phyloP scores from a whole-genome alignment of 2,797 vertebrate genomes.

The Diceros bicornis region DNA sequence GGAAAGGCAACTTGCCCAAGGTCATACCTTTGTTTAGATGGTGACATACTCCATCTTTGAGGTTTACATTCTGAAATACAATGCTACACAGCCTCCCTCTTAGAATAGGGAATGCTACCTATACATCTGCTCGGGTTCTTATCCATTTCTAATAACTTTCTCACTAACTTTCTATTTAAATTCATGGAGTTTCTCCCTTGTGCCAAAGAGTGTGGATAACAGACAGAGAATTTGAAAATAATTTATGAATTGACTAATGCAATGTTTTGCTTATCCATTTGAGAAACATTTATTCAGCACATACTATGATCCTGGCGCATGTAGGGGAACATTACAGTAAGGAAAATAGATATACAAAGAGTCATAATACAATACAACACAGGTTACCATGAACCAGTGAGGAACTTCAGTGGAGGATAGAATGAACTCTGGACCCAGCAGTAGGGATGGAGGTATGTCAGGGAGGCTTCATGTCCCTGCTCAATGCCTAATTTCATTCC shows the following conservation, averaged over 20 bases:
- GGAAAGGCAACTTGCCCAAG: background rate
- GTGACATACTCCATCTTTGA: background rate
- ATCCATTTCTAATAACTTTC: background rate
- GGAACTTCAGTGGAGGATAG: background rate
- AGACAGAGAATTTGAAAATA: background rate
- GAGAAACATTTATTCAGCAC: background rate
- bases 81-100: fast-evolving
- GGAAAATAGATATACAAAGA: background rate
- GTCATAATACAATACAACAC: background rate
- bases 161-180: background rate
- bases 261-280: background rate
- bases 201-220: background rate
- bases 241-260: background rate
- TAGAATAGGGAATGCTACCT: background rate
- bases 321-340: background rate
- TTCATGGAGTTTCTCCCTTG: background rate
- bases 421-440: background rate
- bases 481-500: background rate
- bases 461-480: background rate
- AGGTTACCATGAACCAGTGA: background rate
- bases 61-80: background rate
- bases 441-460: background rate
- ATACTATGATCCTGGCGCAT: background rate
- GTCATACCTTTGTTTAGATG: background rate
- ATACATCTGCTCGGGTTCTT: background rate